Conservation (phyloP, 2,888 invertebrate genomes). For the Melitaea athalia region DNA sequence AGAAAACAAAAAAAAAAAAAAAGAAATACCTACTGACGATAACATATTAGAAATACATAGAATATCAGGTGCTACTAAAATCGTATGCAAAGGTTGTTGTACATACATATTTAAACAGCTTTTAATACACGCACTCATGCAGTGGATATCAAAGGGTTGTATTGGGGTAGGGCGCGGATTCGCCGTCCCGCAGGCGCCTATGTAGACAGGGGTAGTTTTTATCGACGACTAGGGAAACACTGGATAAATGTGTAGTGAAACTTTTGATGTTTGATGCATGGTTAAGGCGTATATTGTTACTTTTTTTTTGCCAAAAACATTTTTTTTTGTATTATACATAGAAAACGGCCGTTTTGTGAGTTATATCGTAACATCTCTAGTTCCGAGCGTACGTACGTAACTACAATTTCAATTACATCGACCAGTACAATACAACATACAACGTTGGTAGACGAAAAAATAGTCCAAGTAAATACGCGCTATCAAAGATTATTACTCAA, state of each 20-base stretch:
- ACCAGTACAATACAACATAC: too few species aligned
- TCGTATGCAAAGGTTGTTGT: not conserved
- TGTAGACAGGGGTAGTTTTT: slow-evolving; percentile 34
- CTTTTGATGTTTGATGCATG: not conserved
- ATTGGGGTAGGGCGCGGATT: slow-evolving; percentile 29
- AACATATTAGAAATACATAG: not conserved
- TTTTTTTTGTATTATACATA: too few species aligned
- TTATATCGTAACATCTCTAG: too few species aligned
- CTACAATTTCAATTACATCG: too few species aligned
- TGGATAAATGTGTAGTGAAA: slow-evolving; percentile 16
- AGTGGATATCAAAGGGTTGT: slow-evolving; percentile 27
- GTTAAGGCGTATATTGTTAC: not conserved
- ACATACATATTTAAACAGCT: not conserved
- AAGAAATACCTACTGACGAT: not conserved
- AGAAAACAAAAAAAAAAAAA: not conserved
- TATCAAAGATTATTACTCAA: too few species aligned
- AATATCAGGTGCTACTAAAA: not conserved
- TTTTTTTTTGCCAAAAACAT: not conserved
- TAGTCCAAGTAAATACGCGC: too few species aligned
- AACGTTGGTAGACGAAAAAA: too few species aligned
- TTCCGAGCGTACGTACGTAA: too few species aligned
- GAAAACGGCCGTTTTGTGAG: too few species aligned
- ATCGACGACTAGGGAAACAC: slow-evolving; percentile 26
- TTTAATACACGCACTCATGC: not conserved
- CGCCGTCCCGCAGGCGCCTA: slow-evolving; percentile 32